These are phyloP conservation scores for Sesamia nonagrioides DNA, from an alignment of 1,140 invertebrate species.

Conservation along the genomic window DNA sequence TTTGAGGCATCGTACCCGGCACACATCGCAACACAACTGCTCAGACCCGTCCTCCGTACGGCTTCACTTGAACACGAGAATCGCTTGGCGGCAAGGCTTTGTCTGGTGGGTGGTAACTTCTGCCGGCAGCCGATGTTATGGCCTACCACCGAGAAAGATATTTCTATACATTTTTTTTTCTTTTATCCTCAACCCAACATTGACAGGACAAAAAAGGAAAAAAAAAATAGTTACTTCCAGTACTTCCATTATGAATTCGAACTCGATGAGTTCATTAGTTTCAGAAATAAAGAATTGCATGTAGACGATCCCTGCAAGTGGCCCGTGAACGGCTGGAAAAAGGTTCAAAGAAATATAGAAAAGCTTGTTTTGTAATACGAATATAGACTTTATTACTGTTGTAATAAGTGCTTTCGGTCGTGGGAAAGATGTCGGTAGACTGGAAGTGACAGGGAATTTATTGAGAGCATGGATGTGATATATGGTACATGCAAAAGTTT, in stretches of 20 bases:
- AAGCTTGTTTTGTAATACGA: neutral
- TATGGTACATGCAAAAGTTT: neutral
- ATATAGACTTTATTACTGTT: constrained; percentile 1
- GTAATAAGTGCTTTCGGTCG: neutral
- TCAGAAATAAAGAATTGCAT: neutral
- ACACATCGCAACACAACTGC: too few species aligned
- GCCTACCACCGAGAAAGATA: too few species aligned
- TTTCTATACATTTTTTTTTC: neutral
- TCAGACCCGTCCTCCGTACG: too few species aligned
- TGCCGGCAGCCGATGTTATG: too few species aligned
- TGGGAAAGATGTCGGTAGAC: neutral
- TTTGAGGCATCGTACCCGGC: too few species aligned
- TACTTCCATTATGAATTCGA: constrained; percentile 18
- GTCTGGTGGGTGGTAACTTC: too few species aligned
- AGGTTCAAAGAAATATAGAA: neutral
- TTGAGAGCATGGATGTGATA: neutral
- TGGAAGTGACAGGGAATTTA: constrained; percentile 12
- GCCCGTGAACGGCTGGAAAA: constrained; percentile 5
- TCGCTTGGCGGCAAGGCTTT: too few species aligned
- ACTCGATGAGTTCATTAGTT: constrained; percentile 20
- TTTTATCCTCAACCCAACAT: neutral
- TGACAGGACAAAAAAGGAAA: neutral
- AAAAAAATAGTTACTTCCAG: neutral
- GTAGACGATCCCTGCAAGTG: neutral
- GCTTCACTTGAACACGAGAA: too few species aligned